phyloP scores from a whole-genome alignment of 2,113 vertebrate genomes.

The Balaenoptera acutorostrata region DNA sequence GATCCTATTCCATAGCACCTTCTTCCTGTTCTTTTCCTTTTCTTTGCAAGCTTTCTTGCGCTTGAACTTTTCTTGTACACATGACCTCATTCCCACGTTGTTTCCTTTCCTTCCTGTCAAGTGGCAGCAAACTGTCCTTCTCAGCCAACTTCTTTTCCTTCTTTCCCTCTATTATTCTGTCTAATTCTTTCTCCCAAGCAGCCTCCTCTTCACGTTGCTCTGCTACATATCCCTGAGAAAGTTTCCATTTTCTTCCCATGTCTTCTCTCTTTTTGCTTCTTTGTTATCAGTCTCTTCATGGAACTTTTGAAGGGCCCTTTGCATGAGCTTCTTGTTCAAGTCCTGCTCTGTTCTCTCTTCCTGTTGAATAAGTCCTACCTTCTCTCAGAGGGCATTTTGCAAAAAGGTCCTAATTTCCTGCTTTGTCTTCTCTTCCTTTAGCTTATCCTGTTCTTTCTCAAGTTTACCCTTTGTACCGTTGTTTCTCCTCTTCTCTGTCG shows the following conservation, averaged over 20 bases:
- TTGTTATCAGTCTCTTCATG: constrained; percentile 61
- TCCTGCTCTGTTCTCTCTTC: constrained; percentile 81
- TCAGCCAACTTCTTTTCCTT: constrained; percentile 70
- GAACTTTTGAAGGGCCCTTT: constrained; percentile 67
- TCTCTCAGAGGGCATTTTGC: constrained; percentile 76
- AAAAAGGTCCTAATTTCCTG: constrained; percentile 62
- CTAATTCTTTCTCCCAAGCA: constrained; percentile 73
- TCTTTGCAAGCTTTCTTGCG: constrained; percentile 76
- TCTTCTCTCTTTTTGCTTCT: constrained; percentile 78
- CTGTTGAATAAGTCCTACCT: constrained; percentile 70
- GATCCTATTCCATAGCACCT: neutral
- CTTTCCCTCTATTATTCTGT: constrained; percentile 79
- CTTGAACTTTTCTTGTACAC: constrained; percentile 76
- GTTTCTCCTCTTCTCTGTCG: constrained; percentile 81
- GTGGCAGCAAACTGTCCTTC: constrained; percentile 62
- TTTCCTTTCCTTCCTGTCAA: constrained; percentile 76
- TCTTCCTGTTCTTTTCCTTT: neutral
- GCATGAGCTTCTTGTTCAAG: constrained; percentile 80
- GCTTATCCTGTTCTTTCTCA: constrained; percentile 76
- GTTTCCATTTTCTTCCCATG: constrained; percentile 77
- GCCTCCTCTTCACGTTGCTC: constrained; percentile 79
- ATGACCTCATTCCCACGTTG: constrained; percentile 82
- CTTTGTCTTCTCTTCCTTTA: constrained; percentile 69
- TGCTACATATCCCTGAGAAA: constrained; percentile 78
- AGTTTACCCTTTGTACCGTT: constrained; percentile 70